Evolutionary conservation across 2,113 vertebrate species (phyloP).

Genomic region (Pongo abelii): DNA sequence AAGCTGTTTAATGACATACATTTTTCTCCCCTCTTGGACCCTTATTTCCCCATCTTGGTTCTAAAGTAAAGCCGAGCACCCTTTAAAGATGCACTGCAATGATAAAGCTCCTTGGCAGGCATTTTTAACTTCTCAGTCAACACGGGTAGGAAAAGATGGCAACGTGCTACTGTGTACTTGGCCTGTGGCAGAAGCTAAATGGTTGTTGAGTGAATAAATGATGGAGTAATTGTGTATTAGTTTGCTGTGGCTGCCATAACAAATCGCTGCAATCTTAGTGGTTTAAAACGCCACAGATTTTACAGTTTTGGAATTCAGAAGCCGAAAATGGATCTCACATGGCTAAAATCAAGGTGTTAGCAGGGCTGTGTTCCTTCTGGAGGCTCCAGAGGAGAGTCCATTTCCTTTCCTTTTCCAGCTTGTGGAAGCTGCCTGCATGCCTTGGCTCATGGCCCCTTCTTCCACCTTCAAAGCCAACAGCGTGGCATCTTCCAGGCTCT

Average conservation of each 20-base stretch:
- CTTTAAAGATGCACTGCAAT: rapidly evolving
- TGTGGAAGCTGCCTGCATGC: not conserved
- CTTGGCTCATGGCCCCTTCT: not conserved
- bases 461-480: not conserved
- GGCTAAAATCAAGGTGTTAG: not conserved
- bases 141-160: not conserved
- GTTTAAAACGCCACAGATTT: not conserved
- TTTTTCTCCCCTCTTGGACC: not conserved
- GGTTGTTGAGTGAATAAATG: not conserved
- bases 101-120: not conserved
- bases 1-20: not conserved
- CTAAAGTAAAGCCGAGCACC: not conserved
- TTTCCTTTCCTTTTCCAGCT: not conserved
- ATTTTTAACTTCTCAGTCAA: not conserved
- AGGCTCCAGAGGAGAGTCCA: not conserved
- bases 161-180: rapidly evolving
- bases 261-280: not conserved
- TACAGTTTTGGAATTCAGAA: not conserved
- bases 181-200: not conserved
- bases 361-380: not conserved
- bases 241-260: not conserved
- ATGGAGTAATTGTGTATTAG: not conserved
- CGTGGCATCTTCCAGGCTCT: not conserved
- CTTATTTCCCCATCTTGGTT: not conserved
- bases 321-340: not conserved